Conservation (phyloP, 2,797 vertebrate genomes). For the Pyrocephalus nanus region DNA sequence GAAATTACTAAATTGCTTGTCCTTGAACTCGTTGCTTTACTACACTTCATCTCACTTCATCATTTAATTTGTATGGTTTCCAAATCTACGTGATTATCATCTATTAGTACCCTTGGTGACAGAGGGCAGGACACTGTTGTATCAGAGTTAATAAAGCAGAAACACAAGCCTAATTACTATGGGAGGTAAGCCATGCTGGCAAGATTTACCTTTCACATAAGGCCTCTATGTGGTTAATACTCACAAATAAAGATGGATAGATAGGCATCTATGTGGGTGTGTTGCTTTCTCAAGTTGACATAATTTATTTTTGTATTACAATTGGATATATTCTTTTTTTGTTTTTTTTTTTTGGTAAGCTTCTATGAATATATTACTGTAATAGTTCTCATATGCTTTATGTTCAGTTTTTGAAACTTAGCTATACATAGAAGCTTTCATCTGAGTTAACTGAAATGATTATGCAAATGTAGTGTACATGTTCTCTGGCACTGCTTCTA, state of each 20-base stretch:
- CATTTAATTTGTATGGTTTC: slow-evolving; percentile 79
- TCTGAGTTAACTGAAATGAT: background rate
- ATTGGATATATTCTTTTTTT: background rate
- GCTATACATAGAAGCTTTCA: background rate
- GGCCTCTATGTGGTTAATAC: slow-evolving; percentile 33
- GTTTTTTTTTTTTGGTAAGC: background rate
- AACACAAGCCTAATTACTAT: slow-evolving; percentile 76
- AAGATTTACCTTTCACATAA: slow-evolving; percentile 60
- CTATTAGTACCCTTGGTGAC: slow-evolving; percentile 77
- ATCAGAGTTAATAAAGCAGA: slow-evolving; percentile 81
- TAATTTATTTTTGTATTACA: background rate
- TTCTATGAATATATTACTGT: background rate
- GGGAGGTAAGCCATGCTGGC: slow-evolving; percentile 73
- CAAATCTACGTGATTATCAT: slow-evolving; percentile 74
- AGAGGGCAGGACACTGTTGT: slow-evolving; percentile 78
- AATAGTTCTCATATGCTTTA: slow-evolving; percentile 6
- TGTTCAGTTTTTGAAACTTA: slow-evolving; percentile 27
- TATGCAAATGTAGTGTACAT: background rate
- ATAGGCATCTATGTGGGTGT: background rate
- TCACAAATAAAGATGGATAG: slow-evolving; percentile 37
- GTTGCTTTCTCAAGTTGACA: background rate
- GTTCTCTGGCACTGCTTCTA: background rate
- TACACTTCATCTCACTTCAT: slow-evolving; percentile 72
- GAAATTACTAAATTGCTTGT: slow-evolving; percentile 55
- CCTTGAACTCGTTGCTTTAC: slow-evolving; percentile 56